Evolutionary conservation across 2,113 vertebrate species (phyloP).

Genomic region (Junco hyemalis): DNA sequence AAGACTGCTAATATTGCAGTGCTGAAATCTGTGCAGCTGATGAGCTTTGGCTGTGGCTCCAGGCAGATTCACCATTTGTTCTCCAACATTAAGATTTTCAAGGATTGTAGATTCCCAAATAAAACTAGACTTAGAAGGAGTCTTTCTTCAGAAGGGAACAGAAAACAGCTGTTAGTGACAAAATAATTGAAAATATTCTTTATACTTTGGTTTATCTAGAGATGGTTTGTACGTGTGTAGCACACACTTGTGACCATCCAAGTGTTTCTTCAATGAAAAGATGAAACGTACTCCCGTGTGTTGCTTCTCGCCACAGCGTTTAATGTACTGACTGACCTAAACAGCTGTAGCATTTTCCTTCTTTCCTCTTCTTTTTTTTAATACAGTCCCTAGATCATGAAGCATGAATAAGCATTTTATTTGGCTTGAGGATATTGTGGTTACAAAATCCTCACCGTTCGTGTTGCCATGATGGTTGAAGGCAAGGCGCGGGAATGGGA

Average conservation of each 20-base stretch:
- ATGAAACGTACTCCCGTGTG: neutral
- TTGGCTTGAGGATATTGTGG: neutral
- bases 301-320: neutral
- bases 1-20: neutral
- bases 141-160: neutral
- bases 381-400: neutral
- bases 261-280: conserved; percentile 3
- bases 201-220: neutral
- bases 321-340: neutral
- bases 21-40: conserved; percentile 16
- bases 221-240: neutral
- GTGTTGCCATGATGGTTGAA: neutral
- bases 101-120: neutral
- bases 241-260: neutral
- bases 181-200: neutral
- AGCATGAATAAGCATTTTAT: neutral
- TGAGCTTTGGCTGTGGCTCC: conserved; percentile 1
- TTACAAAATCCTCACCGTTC: neutral
- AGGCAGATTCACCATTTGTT: neutral
- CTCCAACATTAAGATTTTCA: neutral
- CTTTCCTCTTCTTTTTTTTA: neutral
- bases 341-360: neutral
- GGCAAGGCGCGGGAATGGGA: neutral
- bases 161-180: neutral
- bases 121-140: neutral